Evolutionary conservation across 1,140 invertebrate genomes (phyloP).

Genomic region (Oryzaephilus surinamensis): DNA sequence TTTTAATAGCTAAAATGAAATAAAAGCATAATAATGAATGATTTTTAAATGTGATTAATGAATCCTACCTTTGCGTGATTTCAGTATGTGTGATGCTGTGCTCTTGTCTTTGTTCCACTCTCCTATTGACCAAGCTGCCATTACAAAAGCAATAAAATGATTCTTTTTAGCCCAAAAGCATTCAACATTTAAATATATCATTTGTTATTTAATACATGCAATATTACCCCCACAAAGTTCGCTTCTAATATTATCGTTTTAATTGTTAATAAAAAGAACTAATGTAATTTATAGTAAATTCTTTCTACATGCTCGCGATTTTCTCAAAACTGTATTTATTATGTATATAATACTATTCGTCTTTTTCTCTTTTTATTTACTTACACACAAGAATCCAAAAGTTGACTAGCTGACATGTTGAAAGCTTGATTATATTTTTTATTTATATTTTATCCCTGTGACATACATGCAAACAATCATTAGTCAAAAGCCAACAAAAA

Average conservation of each 20-base stretch:
- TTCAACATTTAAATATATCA: no score
- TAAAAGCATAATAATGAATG: constrained; percentile 8
- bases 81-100: constrained; percentile 57
- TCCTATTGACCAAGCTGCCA: constrained; percentile 54
- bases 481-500: constrained; percentile 23
- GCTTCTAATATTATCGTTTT: no score
- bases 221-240: no score
- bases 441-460: no score
- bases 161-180: no score
- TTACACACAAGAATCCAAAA: constrained; percentile 38
- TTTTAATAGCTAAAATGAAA: constrained; percentile 4
- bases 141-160: constrained; percentile 28
- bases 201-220: no score
- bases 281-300: no score
- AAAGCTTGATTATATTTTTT: constrained; percentile 24
- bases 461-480: constrained; percentile 33
- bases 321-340: no score
- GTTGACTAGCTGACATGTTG: constrained; percentile 36
- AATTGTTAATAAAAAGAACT: no score
- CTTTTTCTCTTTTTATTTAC: constrained; percentile 19
- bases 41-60: constrained; percentile 8
- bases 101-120: constrained; percentile 57
- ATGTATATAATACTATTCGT: no score
- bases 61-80: constrained; percentile 53
- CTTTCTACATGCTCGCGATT: no score